Percentiles rank a stretch among this genome's conserved stretches.
phyloP scores from a whole-genome alignment of 1,140 invertebrate species.

The Monomorium pharaonis region DNA sequence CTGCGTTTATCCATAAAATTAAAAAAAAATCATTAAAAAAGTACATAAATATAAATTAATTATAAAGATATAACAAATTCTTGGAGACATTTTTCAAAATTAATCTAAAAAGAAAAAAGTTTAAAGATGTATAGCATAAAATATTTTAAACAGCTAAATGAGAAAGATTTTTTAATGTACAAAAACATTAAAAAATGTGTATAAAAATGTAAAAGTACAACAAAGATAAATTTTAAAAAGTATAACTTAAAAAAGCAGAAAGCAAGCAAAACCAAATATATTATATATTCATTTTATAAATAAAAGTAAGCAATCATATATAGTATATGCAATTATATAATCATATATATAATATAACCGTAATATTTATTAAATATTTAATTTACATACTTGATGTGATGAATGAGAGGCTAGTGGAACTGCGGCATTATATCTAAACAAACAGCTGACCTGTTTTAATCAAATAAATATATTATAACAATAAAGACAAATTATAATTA shows the following conservation, averaged over 20 bases:
- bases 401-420: slow-evolving; percentile 18
- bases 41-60: background rate
- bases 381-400: slow-evolving; percentile 25
- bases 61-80: background rate
- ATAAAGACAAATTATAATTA: no score
- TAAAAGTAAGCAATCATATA: background rate
- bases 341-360: background rate
- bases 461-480: background rate
- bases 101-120: background rate
- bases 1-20: background rate
- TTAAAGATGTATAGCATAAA: background rate
- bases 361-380: background rate
- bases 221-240: background rate
- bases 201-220: background rate
- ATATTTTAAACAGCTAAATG: background rate
- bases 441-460: slow-evolving; percentile 33
- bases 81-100: background rate
- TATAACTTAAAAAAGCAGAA: background rate
- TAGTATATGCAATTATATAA: background rate
- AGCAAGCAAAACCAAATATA: background rate
- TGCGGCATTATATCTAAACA: slow-evolving; percentile 22
- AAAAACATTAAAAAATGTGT: background rate
- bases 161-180: background rate
- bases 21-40: background rate
- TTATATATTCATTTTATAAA: background rate